Base-by-base conservation (phyloP, 1,140 invertebrate species). In the Popillia japonica region DNA sequence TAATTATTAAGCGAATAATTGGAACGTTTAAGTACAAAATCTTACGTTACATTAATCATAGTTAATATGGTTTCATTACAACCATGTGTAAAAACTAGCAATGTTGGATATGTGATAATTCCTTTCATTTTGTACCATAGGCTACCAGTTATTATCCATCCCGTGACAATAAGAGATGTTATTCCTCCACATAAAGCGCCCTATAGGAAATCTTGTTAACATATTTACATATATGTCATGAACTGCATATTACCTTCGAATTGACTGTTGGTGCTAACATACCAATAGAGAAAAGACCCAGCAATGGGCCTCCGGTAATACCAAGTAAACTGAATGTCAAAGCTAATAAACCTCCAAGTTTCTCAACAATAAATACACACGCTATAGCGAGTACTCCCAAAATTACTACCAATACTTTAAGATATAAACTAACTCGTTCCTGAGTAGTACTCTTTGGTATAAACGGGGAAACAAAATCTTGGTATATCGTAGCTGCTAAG, bases 231-330 rank as follows among this genome's bases (percentile, higher is more conserved):
- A 34, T 34, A 2, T 34, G n/a, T n/a, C n/a, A n/a, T 34, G 27
- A 34, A 34, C 27, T 34, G 14, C 40, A 0, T 68, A 14, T 68
- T 85, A 90, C 90, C 78, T 88, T 89, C 82, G 88, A 87, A 82
- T 90, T 90, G 0, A 90, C 90, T 84, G 90, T 90, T 0, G 92
- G 92, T 79, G 91, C 90, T 17, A 93, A 89, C 83, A 94, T 91
- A 72, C 92, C 93, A 1, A 93, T 82, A 2, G 89, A 90, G 82
- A 93, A 94, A 17, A 92, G 82, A 2, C 92, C 92, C 0, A 93
- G 83, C 10, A 92, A 83, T 8, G 92, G 92, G 9, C 92, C 93
- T 59, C 89, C 87, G 3, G 92, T 89, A 4, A 93, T 87, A 3
- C 92, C 91, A 34, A 90, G 90, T 3, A 93, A 88, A 77, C 90